phyloP scores from a whole-genome alignment of 2,797 vertebrate genomes.

The Pelodytes ibericus region DNA sequence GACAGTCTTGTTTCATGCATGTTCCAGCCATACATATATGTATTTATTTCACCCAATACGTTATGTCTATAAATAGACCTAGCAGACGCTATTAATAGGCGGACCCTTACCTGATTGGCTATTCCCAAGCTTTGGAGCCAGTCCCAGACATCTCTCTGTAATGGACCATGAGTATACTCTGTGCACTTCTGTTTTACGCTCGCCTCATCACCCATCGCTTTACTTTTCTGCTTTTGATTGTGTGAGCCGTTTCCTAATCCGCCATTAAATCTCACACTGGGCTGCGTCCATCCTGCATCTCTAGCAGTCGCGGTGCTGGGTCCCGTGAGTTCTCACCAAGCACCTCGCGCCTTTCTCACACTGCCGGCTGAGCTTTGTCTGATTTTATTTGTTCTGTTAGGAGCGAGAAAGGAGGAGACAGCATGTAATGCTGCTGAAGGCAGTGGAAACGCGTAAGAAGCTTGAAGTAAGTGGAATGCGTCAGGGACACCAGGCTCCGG shows the following conservation, averaged over 20 bases:
- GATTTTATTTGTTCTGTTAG: constrained; percentile 79
- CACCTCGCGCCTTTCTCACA: constrained; percentile 47
- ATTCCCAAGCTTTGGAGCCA: constrained; percentile 72
- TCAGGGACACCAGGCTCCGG: too few species aligned
- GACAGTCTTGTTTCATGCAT: constrained; percentile 56
- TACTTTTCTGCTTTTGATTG: constrained; percentile 87
- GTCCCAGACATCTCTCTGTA: constrained; percentile 78
- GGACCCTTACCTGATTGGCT: constrained; percentile 60
- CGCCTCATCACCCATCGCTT: constrained; percentile 89
- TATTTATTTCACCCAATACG: constrained; percentile 59
- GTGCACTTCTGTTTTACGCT: constrained; percentile 84
- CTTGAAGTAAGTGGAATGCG: constrained; percentile 83
- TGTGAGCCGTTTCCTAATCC: constrained; percentile 81
- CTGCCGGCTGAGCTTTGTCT: constrained; percentile 62
- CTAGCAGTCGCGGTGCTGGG: constrained; percentile 79
- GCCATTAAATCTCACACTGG: constrained; percentile 82
- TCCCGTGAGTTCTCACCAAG: constrained; percentile 74
- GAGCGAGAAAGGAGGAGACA: constrained; percentile 90
- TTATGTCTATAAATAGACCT: constrained; percentile 37
- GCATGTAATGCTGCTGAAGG: constrained; percentile 95
- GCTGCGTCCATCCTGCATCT: constrained; percentile 79
- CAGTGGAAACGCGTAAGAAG: constrained; percentile 92
- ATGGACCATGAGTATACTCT: constrained; percentile 84
- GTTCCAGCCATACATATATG: constrained; percentile 57
- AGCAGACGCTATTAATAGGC: constrained; percentile 51